Conservation (phyloP, 2,113 vertebrate species). For the Coracopsis vasa region DNA sequence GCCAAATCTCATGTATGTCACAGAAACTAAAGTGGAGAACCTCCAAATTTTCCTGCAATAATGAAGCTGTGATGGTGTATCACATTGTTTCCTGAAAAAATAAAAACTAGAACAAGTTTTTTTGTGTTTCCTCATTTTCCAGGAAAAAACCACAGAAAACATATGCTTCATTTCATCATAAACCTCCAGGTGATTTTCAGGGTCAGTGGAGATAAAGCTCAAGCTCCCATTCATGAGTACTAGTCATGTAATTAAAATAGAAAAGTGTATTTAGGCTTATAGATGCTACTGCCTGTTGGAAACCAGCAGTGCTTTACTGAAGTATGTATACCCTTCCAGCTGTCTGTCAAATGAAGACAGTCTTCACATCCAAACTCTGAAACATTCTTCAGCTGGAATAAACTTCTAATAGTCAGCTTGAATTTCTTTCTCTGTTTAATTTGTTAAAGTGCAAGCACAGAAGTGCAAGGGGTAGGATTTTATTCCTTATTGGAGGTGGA, state of each 20-base stretch:
- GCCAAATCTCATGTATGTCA: not conserved
- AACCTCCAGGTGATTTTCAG: conserved; percentile 21
- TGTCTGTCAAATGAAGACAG: not conserved
- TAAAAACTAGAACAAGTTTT: not conserved
- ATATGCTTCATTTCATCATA: conserved; percentile 3
- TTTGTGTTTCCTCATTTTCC: not conserved
- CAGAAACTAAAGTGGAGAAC: not conserved
- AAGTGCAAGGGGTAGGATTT: not conserved
- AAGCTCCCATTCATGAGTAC: not conserved
- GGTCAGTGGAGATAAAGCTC: conserved; percentile 26
- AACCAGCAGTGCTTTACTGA: not conserved
- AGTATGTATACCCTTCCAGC: not conserved
- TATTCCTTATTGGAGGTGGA: not conserved
- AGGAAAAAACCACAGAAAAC: not conserved
- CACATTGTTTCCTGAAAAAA: not conserved
- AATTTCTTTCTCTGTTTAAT: not conserved
- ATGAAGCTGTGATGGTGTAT: not conserved
- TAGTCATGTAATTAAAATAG: conserved; percentile 20
- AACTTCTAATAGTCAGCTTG: not conserved
- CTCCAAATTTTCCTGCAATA: not conserved
- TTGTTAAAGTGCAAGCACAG: not conserved
- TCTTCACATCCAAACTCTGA: not conserved
- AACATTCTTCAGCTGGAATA: not conserved
- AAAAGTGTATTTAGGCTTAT: not conserved
- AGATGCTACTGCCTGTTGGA: not conserved